Conservation (phyloP, 2,888 invertebrate genomes). For the Lycia hirtaria region DNA sequence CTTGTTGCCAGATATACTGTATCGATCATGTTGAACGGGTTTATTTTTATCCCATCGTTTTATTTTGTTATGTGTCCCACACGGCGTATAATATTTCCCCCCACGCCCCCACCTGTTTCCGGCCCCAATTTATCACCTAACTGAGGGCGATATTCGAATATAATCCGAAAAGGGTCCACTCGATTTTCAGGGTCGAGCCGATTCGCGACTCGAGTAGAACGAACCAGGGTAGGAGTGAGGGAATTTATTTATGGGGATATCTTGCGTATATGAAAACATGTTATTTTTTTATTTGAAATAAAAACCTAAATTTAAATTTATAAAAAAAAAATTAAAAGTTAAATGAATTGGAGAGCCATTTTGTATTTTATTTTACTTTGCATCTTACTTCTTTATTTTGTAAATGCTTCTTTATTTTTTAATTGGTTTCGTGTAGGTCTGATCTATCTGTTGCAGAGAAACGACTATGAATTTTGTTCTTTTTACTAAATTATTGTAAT, state of each 20-base stretch:
- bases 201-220: slow-evolving; percentile 30
- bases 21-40: neutral
- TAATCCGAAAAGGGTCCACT: slow-evolving; percentile 35
- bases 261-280: neutral
- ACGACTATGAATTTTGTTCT: too few species aligned
- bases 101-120: slow-evolving; percentile 19
- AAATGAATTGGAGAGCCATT: too few species aligned
- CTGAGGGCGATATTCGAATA: slow-evolving; percentile 28
- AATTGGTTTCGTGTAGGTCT: too few species aligned
- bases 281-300: too few species aligned
- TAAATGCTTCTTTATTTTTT: too few species aligned
- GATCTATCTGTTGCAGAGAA: too few species aligned
- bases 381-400: too few species aligned
- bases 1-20: too few species aligned
- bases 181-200: slow-evolving; percentile 36
- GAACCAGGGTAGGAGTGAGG: slow-evolving; percentile 3
- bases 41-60: neutral
- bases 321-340: too few species aligned
- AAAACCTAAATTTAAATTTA: neutral
- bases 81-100: slow-evolving; percentile 15
- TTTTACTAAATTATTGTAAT: too few species aligned
- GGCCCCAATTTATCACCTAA: slow-evolving; percentile 25
- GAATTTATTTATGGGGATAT: neutral
- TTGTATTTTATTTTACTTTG: too few species aligned
- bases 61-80: slow-evolving; percentile 13